Conservation (phyloP, 1,140 invertebrate species). For the Euura lappo region DNA sequence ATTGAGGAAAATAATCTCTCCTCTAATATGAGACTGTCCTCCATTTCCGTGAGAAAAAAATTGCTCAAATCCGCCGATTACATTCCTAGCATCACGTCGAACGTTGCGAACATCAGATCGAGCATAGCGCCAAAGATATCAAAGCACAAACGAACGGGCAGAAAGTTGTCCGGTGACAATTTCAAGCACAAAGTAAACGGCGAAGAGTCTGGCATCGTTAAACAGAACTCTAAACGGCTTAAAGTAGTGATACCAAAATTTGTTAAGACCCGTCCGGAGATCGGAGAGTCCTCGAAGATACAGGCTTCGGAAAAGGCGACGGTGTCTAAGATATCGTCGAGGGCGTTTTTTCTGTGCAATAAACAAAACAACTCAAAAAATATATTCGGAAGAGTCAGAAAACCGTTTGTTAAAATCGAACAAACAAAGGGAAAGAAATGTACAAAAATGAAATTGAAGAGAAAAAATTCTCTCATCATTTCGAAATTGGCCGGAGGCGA, state of each 20-base stretch:
- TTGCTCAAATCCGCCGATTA: constrained; percentile 27
- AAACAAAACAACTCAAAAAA: constrained; percentile 36
- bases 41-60: constrained; percentile 27
- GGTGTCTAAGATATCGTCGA: constrained; percentile 11
- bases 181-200: constrained; percentile 17
- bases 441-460: constrained; percentile 29
- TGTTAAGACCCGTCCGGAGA: constrained; percentile 31
- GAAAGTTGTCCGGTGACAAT: constrained; percentile 20
- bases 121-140: not conserved
- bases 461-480: constrained; percentile 11
- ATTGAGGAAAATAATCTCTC: constrained; percentile 34
- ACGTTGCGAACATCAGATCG: constrained; percentile 18
- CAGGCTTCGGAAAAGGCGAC: constrained; percentile 10
- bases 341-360: constrained; percentile 25
- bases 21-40: constrained; percentile 31
- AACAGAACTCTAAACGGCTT: constrained; percentile 46
- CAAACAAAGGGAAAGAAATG: constrained; percentile 37
- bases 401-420: constrained; percentile 29
- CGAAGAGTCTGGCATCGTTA: constrained; percentile 44
- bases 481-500: not conserved
- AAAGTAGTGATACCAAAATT: constrained; percentile 41
- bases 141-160: constrained; percentile 11
- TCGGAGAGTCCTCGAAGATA: constrained; percentile 35
- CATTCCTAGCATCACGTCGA: not conserved
- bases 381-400: constrained; percentile 23